phyloP scores from a whole-genome alignment of 2,113 vertebrate genomes.

The Mormyrus iriodes region DNA sequence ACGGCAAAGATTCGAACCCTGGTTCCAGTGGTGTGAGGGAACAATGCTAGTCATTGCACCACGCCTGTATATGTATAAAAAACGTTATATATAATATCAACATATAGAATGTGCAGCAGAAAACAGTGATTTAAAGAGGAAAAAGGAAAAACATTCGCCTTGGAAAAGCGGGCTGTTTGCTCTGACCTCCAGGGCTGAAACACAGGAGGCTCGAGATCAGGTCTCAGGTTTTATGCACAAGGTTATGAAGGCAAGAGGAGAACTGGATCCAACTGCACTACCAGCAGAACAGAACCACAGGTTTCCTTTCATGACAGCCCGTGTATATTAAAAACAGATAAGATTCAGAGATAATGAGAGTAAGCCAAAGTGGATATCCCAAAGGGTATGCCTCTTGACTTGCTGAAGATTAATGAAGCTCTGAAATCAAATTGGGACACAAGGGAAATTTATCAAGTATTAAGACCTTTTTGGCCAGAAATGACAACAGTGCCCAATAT shows the following conservation, averaged over 20 bases:
- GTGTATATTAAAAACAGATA: slow-evolving; percentile 16
- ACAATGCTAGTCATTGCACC: background rate
- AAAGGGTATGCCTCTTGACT: slow-evolving; percentile 1
- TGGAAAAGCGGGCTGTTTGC: background rate
- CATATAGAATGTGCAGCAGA: background rate
- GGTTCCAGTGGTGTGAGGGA: background rate
- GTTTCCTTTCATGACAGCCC: slow-evolving; percentile 17
- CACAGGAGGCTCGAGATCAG: background rate
- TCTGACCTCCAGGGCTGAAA: slow-evolving; percentile 3
- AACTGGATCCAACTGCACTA: background rate
- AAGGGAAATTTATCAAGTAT: slow-evolving; percentile 17
- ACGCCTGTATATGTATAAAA: background rate
- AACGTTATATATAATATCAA: background rate
- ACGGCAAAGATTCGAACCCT: background rate
- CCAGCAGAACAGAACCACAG: slow-evolving; percentile 1
- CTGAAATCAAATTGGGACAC: slow-evolving; percentile 10
- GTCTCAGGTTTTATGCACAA: background rate
- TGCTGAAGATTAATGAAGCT: slow-evolving; percentile 18
- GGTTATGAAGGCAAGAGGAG: background rate
- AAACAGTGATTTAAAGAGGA: background rate
- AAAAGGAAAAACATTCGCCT: background rate
- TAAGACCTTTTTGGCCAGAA: slow-evolving; percentile 4
- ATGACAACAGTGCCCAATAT: slow-evolving; percentile 5
- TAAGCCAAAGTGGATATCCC: background rate
- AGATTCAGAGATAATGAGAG: slow-evolving; percentile 23